A percentile compares a stretch with the other conserved stretches of the same genome.
These are phyloP conservation scores for Cryptus armator DNA, from an alignment of 2,888 invertebrate species.

Conservation along the genomic window DNA sequence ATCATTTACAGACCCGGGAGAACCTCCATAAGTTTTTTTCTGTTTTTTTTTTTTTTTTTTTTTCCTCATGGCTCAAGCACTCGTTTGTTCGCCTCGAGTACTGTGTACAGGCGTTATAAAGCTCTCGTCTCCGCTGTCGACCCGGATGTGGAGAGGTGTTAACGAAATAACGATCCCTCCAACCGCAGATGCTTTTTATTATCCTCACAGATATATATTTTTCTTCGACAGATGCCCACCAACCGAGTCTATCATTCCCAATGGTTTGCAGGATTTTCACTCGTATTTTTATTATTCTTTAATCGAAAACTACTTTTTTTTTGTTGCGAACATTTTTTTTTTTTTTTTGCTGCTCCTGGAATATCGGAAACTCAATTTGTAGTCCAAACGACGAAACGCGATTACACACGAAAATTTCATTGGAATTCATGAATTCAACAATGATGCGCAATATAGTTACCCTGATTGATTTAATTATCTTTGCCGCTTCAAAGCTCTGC, in stretches of 20 bases:
- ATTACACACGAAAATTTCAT: not conserved
- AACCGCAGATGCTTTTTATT: constrained; percentile 20
- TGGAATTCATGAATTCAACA: not conserved
- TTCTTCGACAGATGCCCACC: not conserved
- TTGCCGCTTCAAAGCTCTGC: not conserved
- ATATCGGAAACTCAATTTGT: not conserved
- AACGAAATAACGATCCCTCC: constrained; percentile 27
- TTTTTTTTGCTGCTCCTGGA: not conserved
- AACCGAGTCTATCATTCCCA: not conserved
- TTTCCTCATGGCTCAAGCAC: constrained; percentile 1
- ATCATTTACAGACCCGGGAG: constrained; percentile 62
- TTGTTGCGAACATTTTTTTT: not conserved
- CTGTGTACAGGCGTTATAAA: not conserved
- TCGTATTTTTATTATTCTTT: not conserved
- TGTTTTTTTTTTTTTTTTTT: not conserved
- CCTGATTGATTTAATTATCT: not conserved
- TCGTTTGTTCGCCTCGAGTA: constrained; percentile 30
- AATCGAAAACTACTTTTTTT: not conserved
- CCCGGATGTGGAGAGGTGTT: constrained; percentile 21
- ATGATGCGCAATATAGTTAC: not conserved
- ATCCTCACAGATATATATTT: constrained; percentile 2
- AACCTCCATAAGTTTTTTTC: constrained; percentile 64
- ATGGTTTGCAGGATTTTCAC: not conserved
- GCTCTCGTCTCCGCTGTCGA: constrained; percentile 8
- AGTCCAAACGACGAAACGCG: not conserved